Evolutionary conservation across 2,888 invertebrate species (phyloP).

Genomic region (Lysandra coridon): DNA sequence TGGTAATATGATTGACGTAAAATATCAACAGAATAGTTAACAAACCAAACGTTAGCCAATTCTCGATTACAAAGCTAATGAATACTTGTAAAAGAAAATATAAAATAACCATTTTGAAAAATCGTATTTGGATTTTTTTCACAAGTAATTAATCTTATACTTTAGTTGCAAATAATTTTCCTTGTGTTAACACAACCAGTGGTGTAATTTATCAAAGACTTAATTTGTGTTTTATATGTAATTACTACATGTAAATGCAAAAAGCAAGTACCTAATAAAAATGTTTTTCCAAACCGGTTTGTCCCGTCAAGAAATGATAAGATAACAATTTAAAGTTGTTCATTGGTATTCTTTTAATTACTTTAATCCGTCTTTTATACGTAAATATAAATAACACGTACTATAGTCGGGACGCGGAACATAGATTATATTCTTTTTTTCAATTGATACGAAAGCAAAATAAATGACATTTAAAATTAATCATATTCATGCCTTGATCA

Average conservation of each 20-base stretch:
- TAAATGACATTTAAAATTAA: no score
- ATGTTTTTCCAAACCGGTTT: neutral
- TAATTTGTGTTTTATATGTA: slow-evolving; percentile 2
- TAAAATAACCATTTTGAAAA: neutral
- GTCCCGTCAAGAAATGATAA: neutral
- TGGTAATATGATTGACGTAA: slow-evolving; percentile 69
- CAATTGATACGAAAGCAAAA: no score
- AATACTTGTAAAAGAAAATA: slow-evolving; percentile 8
- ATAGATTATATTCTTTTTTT: no score
- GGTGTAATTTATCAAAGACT: neutral
- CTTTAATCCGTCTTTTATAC: neutral
- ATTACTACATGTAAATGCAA: neutral
- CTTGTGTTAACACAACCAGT: neutral
- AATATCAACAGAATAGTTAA: slow-evolving; percentile 56
- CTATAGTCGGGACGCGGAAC: no score
- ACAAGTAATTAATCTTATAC: neutral
- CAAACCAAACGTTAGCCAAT: slow-evolving; percentile 62
- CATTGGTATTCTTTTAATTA: neutral
- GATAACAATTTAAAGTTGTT: neutral
- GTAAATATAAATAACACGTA: no score
- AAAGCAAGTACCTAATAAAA: neutral
- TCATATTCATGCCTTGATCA: no score
- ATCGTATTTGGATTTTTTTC: neutral
- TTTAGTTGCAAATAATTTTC: neutral
- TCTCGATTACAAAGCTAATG: slow-evolving; percentile 54